A percentile compares a stretch with the other conserved stretches of the same genome.
phyloP scores from a whole-genome alignment of 2,888 invertebrate species.

The Esperia sulphurella region DNA sequence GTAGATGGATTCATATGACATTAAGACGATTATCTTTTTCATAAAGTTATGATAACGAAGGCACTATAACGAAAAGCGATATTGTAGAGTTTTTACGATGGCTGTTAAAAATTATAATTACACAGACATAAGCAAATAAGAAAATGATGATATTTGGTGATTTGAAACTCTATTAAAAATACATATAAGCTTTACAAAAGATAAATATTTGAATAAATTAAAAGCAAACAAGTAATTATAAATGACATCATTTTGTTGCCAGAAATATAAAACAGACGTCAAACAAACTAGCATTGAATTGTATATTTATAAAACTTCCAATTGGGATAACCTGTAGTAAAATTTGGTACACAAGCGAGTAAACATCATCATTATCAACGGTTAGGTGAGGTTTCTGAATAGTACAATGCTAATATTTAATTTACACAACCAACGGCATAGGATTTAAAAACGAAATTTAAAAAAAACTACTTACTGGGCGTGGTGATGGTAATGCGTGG shows the following conservation, averaged over 20 bases:
- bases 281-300: no score
- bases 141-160: background rate
- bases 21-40: slow-evolving; percentile 31
- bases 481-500: slow-evolving; percentile 73
- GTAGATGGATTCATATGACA: slow-evolving; percentile 48
- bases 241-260: no score
- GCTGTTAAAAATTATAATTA: slow-evolving; percentile 26
- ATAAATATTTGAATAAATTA: no score
- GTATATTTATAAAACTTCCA: no score
- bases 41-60: slow-evolving; percentile 34
- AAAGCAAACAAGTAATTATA: no score
- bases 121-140: background rate
- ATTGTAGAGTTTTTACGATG: slow-evolving; percentile 20
- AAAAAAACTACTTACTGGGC: slow-evolving; percentile 74
- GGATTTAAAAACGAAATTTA: slow-evolving; percentile 14
- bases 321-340: no score
- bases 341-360: no score
- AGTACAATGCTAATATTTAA: no score
- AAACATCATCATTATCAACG: no score
- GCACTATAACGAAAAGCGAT: slow-evolving; percentile 34
- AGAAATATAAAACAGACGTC: no score
- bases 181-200: no score
- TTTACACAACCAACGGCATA: background rate
- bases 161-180: background rate
- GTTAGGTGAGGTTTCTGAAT: no score